These are phyloP conservation scores for Agrilus cyanescens DNA, from an alignment of 2,888 invertebrate genomes.

Conservation along the genomic window DNA sequence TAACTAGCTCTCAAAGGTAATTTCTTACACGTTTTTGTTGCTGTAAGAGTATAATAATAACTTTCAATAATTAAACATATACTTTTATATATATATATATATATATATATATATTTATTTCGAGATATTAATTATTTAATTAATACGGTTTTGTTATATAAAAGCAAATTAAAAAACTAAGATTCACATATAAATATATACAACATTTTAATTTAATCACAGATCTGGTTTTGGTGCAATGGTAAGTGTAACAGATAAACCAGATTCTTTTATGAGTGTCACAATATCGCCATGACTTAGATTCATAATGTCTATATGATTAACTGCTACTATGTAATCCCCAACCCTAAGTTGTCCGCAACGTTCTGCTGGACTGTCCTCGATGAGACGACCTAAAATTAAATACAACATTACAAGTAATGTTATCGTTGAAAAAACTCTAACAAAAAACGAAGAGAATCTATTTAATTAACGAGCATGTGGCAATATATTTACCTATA, in stretches of 20 bases:
- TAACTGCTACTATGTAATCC: constrained; percentile 92
- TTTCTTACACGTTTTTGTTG: too few relatives aligned
- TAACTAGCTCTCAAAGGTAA: too few relatives aligned
- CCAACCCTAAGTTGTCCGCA: constrained; percentile 86
- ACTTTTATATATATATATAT: too few relatives aligned
- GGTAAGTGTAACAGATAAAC: constrained; percentile 77
- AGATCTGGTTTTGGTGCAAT: constrained; percentile 53
- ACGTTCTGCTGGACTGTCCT: constrained; percentile 90
- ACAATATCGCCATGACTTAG: constrained; percentile 95
- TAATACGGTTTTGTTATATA: too few relatives aligned
- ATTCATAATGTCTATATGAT: constrained; percentile 80
- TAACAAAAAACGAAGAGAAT: neutral
- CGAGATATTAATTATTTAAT: too few relatives aligned
- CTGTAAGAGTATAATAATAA: too few relatives aligned
- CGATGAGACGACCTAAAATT: constrained; percentile 75
- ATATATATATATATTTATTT: too few relatives aligned
- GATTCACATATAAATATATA: too few relatives aligned
- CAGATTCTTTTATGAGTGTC: constrained; percentile 93
- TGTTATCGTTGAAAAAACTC: too few relatives aligned
- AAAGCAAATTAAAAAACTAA: too few relatives aligned
- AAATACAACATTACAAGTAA: too few relatives aligned
- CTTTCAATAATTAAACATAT: too few relatives aligned
- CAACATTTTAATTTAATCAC: constrained; percentile 18
- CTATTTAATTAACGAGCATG: neutral
- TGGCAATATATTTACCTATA: constrained; percentile 50